phyloP scores from a whole-genome alignment of 37 sponge, comb jelly and placozoan species.

The Eunapius fragilis region DNA sequence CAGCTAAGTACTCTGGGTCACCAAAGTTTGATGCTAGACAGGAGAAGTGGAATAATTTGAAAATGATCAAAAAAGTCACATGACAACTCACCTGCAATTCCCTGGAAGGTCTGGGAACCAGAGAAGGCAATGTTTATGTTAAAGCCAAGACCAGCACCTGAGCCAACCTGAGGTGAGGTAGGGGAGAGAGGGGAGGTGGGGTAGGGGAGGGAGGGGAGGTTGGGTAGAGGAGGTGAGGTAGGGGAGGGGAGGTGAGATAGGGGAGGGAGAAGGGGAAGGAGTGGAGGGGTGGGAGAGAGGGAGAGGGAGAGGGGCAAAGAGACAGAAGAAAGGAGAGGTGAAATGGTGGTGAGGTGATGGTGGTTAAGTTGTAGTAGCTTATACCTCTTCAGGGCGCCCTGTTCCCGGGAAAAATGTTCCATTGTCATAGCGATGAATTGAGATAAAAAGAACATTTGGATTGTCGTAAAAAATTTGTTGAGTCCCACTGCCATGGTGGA shows the following conservation, averaged over 20 bases:
- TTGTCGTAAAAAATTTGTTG: slow-evolving; percentile 92
- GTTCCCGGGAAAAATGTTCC: slow-evolving; percentile 94
- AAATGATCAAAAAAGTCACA: neutral
- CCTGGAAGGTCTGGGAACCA: slow-evolving; percentile 53
- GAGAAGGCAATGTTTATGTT: slow-evolving; percentile 94
- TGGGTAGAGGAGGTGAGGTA: too few relatives aligned
- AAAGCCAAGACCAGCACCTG: slow-evolving; percentile 85
- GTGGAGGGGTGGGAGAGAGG: too few relatives aligned
- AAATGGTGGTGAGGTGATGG: neutral
- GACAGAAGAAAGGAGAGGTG: neutral
- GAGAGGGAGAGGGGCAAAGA: too few relatives aligned
- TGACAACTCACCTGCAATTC: slow-evolving; percentile 29
- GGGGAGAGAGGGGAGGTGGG: neutral
- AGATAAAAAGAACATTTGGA: slow-evolving; percentile 71
- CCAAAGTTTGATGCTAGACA: slow-evolving; percentile 72
- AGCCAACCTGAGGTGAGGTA: slow-evolving; percentile 62
- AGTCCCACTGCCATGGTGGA: slow-evolving; percentile 93
- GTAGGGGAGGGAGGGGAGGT: neutral
- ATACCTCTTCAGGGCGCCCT: slow-evolving; percentile 79
- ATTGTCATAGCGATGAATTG: slow-evolving; percentile 92
- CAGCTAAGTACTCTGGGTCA: slow-evolving; percentile 93
- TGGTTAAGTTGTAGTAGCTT: neutral
- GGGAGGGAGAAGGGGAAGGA: too few relatives aligned
- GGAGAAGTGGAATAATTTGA: neutral
- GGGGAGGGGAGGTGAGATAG: too few relatives aligned